A percentile compares a stretch with the other conserved stretches of the same genome.
Evolutionary conservation across 2,797 vertebrate species (phyloP).

Genomic region (Anas flavirostris): DNA sequence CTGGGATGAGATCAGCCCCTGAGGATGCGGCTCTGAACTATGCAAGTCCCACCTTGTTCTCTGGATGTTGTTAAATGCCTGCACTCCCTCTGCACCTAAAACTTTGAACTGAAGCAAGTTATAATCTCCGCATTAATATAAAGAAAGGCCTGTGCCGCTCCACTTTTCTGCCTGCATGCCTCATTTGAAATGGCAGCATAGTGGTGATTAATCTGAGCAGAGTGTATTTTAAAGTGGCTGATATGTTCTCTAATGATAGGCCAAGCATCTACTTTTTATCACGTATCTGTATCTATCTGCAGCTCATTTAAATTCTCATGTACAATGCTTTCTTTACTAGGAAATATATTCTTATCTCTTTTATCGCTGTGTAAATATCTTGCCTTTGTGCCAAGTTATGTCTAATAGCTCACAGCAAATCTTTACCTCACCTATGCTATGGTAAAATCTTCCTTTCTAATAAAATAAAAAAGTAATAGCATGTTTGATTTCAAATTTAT

Average conservation of each 20-base stretch:
- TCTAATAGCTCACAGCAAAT: not conserved
- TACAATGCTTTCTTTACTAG: not conserved
- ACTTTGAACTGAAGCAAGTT: not conserved
- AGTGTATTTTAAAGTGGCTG: not conserved
- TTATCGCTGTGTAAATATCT: not conserved
- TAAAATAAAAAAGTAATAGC: not conserved
- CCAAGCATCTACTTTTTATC: not conserved
- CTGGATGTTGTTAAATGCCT: not conserved
- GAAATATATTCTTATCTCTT: slow-evolving; percentile 1
- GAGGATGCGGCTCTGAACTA: not conserved
- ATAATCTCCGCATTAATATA: not conserved
- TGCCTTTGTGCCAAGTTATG: not conserved
- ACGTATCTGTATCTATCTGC: not conserved
- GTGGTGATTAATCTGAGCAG: not conserved
- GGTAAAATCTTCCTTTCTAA: slow-evolving; percentile 2
- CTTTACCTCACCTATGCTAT: not conserved
- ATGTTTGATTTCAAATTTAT: not conserved
- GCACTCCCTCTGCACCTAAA: not conserved
- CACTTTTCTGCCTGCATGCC: not conserved
- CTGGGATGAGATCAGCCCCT: not conserved
- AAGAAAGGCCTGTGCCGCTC: not conserved
- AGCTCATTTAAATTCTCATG: not conserved
- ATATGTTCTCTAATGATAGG: not conserved
- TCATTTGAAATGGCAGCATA: not conserved
- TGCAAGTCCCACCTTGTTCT: not conserved